Conservation (phyloP, 2,113 vertebrate species). For the Herpetotheres cachinnans region DNA sequence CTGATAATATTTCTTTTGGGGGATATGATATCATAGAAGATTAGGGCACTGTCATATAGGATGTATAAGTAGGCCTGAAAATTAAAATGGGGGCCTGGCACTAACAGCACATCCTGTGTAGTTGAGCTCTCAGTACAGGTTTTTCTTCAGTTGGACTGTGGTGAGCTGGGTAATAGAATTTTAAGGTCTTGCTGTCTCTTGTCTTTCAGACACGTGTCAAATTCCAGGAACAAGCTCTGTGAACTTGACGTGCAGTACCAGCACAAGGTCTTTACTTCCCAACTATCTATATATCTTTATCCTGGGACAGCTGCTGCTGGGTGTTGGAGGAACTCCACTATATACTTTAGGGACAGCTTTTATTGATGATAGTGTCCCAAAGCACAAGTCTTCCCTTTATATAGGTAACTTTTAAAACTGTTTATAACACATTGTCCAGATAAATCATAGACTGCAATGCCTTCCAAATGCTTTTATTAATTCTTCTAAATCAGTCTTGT, state of each 20-base stretch:
- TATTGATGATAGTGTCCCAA: slow-evolving; percentile 80
- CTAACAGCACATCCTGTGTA: neutral
- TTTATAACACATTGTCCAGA: neutral
- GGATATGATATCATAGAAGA: neutral
- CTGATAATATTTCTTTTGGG: neutral
- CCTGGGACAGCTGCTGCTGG: slow-evolving; percentile 77
- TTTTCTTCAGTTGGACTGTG: neutral
- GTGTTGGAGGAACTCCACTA: slow-evolving; percentile 78
- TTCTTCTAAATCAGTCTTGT: neutral
- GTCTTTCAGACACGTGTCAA: slow-evolving; percentile 68
- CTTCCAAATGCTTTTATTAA: neutral
- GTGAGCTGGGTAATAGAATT: neutral
- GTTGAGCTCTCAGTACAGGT: neutral
- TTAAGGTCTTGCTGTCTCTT: neutral
- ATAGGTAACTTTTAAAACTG: slow-evolving; percentile 71
- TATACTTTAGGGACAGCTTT: slow-evolving; percentile 82
- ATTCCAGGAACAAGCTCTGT: neutral
- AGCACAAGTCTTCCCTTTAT: slow-evolving; percentile 78
- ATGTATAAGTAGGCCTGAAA: neutral
- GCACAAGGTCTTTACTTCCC: slow-evolving; percentile 41
- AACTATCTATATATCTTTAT: slow-evolving; percentile 77
- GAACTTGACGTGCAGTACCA: slow-evolving; percentile 20
- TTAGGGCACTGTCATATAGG: neutral
- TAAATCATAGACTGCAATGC: neutral
- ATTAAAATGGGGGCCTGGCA: neutral